Conservation (phyloP, 2,113 vertebrate genomes). For the Mustela lutreola region DNA sequence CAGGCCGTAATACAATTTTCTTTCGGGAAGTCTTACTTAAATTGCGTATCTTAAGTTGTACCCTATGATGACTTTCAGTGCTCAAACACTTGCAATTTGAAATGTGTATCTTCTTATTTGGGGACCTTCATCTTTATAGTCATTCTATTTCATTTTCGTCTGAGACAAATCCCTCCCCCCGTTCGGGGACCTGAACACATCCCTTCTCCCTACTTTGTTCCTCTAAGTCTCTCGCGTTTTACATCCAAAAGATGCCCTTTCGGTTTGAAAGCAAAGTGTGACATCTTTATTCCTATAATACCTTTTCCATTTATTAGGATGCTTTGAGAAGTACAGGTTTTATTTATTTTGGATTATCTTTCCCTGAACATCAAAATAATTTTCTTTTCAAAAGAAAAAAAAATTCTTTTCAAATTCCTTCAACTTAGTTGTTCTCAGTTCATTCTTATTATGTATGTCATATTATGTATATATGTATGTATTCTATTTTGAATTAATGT, state of each 20-base stretch:
- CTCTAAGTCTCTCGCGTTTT: neutral
- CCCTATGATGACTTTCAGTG: neutral
- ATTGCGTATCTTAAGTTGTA: neutral
- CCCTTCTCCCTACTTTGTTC: neutral
- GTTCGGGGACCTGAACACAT: neutral
- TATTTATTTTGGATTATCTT: neutral
- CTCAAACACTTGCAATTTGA: neutral
- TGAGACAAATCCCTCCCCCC: neutral
- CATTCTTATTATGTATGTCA: neutral
- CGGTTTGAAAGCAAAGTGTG: neutral
- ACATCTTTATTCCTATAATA: neutral
- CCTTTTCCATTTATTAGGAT: neutral
- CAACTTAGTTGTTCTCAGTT: neutral
- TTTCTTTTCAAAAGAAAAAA: neutral
- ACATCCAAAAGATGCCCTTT: neutral
- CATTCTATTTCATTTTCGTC: neutral
- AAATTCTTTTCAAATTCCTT: neutral
- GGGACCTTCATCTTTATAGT: too few relatives aligned
- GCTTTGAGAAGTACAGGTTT: neutral
- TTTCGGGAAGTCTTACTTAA: neutral
- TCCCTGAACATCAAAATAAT: neutral
- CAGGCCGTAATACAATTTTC: neutral
- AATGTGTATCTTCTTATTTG: neutral
- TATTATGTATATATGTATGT: too few relatives aligned
- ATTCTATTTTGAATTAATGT: neutral